These are phyloP conservation scores for Morus bassanus DNA, from an alignment of 2,797 vertebrate species.

Conservation along the genomic window DNA sequence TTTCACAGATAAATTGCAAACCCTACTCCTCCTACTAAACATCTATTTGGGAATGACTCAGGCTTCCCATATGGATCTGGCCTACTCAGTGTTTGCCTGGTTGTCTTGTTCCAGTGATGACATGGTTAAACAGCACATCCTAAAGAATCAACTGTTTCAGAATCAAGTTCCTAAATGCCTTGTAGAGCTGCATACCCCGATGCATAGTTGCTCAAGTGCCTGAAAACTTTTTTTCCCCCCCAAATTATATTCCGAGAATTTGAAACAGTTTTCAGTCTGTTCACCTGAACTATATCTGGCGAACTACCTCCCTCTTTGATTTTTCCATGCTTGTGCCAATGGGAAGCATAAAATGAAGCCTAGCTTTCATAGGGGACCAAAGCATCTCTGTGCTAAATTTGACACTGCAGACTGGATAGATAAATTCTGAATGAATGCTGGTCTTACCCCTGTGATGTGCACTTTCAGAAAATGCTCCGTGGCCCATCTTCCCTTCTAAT, in stretches of 20 bases:
- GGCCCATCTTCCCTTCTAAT: background rate
- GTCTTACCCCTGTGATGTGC: background rate
- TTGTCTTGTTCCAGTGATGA: background rate
- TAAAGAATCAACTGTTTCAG: background rate
- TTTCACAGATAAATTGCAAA: background rate
- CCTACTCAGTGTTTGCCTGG: background rate
- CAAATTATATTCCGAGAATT: background rate
- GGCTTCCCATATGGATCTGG: background rate
- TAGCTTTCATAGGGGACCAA: background rate
- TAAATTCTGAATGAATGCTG: background rate
- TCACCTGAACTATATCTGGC: background rate
- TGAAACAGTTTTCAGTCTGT: background rate
- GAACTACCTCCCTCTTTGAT: background rate
- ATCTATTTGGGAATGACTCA: background rate
- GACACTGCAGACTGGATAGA: background rate
- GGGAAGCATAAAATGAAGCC: background rate
- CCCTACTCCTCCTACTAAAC: background rate
- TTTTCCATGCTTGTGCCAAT: background rate
- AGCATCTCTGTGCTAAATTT: background rate
- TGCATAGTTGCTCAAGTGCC: background rate
- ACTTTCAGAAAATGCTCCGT: constrained; percentile 5
- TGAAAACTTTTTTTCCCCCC: background rate
- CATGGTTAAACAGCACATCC: background rate
- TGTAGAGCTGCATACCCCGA: background rate
- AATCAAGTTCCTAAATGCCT: background rate